A percentile compares a stretch with the other conserved stretches of the same genome.
phyloP scores from a whole-genome alignment of 2,888 invertebrate species.

The Frankliniella intonsa region DNA sequence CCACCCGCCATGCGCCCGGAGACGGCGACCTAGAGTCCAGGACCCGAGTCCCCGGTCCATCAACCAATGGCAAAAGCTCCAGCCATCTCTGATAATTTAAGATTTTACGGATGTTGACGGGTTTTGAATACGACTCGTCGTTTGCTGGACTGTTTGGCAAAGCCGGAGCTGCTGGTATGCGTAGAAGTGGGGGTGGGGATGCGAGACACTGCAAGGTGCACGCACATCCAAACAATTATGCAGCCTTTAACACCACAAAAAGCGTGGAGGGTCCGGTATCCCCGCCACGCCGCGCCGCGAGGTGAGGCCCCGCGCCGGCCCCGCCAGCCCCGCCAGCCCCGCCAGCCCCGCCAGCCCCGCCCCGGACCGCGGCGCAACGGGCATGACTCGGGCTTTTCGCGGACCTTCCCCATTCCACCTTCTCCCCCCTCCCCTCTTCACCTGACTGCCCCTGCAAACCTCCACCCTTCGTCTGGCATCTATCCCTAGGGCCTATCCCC shows the following conservation, averaged over 20 bases:
- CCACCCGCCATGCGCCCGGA: neutral
- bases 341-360: no score
- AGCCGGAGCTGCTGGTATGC: no score
- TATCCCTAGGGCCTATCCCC: neutral
- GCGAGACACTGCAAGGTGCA: neutral
- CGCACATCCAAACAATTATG: slow-evolving; percentile 24
- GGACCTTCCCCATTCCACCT: neutral
- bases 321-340: neutral
- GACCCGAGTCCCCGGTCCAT: no score
- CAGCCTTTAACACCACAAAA: neutral
- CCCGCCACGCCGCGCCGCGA: neutral
- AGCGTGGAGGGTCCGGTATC: neutral
- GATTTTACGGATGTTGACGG: no score
- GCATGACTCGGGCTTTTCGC: neutral
- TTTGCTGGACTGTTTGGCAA: no score
- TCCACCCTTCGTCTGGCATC: neutral
- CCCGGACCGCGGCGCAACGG: neutral
- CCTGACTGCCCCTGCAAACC: neutral
- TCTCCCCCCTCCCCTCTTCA: neutral
- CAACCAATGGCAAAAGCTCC: no score
- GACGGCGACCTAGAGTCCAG: no score
- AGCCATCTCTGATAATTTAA: no score
- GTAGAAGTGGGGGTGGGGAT: neutral
- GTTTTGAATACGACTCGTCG: no score
- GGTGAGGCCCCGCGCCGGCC: neutral